phyloP scores from a whole-genome alignment of 2,113 vertebrate species.

The Dipodomys ordii region DNA sequence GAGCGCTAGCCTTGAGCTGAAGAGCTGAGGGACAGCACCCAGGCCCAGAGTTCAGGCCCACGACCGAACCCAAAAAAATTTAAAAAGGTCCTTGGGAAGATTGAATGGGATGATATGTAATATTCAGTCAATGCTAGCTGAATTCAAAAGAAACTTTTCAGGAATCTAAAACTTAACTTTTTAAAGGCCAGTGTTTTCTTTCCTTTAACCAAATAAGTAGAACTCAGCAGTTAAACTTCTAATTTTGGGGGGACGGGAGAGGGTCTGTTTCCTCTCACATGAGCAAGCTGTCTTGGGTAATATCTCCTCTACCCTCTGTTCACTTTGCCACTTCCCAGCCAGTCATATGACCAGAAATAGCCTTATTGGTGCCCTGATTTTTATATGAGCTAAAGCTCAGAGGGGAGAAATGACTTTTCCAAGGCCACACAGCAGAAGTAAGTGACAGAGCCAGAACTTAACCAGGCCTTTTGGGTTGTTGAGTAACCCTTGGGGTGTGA shows the following conservation, averaged over 20 bases:
- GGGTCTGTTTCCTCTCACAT: not conserved
- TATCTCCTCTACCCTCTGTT: not conserved
- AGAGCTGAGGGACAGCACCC: too few species aligned
- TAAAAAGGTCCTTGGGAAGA: not conserved
- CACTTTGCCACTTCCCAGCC: not conserved
- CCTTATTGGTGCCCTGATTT: not conserved
- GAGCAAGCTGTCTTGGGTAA: not conserved
- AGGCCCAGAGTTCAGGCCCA: too few species aligned
- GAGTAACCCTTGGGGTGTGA: not conserved
- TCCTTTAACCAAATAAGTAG: constrained; percentile 7
- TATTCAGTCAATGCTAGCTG: constrained; percentile 20
- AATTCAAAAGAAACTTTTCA: constrained; percentile 33
- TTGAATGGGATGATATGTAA: constrained; percentile 1
- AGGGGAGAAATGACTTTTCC: constrained; percentile 11
- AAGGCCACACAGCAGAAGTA: not conserved
- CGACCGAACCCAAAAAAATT: too few species aligned
- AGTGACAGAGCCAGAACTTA: not conserved
- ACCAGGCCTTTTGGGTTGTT: not conserved
- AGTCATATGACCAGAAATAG: constrained; percentile 28
- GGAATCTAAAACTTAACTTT: constrained; percentile 42
- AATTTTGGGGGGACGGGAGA: too few species aligned
- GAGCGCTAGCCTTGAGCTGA: too few species aligned
- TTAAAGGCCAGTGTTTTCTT: constrained; percentile 47
- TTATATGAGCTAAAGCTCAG: constrained; percentile 21
- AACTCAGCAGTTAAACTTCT: constrained; percentile 6